phyloP scores from a whole-genome alignment of 2,113 vertebrate species.

The Sprattus sprattus region DNA sequence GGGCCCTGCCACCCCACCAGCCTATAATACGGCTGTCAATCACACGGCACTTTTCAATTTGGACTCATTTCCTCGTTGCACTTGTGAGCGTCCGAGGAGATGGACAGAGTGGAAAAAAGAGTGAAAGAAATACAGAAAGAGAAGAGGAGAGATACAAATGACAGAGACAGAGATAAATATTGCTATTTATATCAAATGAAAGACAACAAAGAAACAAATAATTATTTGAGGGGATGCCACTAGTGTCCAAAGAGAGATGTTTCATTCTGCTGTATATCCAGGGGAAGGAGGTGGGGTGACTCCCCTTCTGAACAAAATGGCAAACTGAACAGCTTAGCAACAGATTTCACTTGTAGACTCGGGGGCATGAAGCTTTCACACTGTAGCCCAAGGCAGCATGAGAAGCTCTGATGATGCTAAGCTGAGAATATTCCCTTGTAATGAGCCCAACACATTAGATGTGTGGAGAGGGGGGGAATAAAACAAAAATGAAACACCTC shows the following conservation, averaged over 20 bases:
- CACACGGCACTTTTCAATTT: conserved; percentile 25
- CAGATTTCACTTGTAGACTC: not conserved
- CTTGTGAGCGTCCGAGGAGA: not conserved
- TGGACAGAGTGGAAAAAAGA: not conserved
- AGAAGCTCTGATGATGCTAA: not conserved
- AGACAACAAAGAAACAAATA: not conserved
- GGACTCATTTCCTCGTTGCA: not conserved
- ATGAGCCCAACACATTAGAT: not conserved
- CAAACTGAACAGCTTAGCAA: not conserved
- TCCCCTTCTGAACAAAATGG: not conserved
- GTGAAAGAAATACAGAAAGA: not conserved
- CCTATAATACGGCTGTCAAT: conserved; percentile 57
- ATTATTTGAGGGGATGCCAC: not conserved
- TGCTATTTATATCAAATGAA: not conserved
- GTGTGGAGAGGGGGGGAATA: not conserved
- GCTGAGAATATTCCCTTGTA: not conserved
- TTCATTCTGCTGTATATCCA: not conserved
- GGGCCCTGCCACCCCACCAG: conserved; percentile 15
- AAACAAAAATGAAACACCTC: not conserved
- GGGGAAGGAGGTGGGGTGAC: not conserved
- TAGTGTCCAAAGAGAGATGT: not conserved
- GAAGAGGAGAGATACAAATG: not conserved
- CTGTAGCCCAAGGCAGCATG: not conserved
- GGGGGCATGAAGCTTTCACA: not conserved
- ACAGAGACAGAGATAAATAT: not conserved